Percentiles rank a stretch among this genome's conserved stretches.
These are phyloP conservation scores for Yponomeuta sedellus DNA, from an alignment of 2,888 invertebrate species.

Conservation along the genomic window DNA sequence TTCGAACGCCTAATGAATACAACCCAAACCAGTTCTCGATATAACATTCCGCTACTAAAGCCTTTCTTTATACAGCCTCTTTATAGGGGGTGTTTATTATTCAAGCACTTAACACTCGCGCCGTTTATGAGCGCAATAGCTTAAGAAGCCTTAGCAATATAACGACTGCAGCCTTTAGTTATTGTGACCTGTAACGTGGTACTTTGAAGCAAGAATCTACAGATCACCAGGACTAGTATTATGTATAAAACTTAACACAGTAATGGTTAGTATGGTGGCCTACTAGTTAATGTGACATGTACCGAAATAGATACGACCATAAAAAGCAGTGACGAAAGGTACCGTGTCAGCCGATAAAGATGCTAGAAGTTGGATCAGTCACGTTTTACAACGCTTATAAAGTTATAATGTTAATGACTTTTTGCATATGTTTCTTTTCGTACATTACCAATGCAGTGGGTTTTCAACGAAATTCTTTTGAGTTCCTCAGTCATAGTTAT, in stretches of 20 bases:
- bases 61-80: neutral
- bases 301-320: neutral
- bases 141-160: slow-evolving; percentile 7
- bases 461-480: no score
- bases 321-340: neutral
- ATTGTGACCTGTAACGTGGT: neutral
- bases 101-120: slow-evolving; percentile 10
- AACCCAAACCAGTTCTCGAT: neutral
- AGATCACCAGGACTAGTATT: neutral
- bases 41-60: neutral
- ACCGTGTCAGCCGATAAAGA: neutral
- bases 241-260: neutral
- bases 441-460: no score
- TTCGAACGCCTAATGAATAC: no score
- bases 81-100: slow-evolving; percentile 8
- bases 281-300: neutral
- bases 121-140: slow-evolving; percentile 12
- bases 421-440: no score
- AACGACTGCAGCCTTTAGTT: neutral
- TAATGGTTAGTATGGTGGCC: neutral
- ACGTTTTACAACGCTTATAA: no score
- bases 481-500: no score
- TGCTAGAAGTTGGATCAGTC: neutral
- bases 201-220: neutral
- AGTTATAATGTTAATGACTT: no score